Evolutionary conservation across 1,140 invertebrate species (phyloP).

Genomic region (Asbolus verrucosus): DNA sequence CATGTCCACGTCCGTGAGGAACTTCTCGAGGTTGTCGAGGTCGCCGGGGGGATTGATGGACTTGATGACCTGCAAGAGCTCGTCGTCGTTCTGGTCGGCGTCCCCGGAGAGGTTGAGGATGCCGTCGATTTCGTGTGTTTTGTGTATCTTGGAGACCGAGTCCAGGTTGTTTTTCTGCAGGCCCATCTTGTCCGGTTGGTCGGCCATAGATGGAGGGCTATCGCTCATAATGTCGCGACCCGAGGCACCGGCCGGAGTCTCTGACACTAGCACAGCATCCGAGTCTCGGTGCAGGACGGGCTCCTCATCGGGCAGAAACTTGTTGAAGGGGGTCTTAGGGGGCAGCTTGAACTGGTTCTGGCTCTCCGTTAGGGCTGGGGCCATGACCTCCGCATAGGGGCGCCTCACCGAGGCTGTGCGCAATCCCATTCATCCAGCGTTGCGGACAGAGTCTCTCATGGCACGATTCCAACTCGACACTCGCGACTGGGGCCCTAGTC

Average conservation of each 20-base stretch:
- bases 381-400: conserved; percentile 77
- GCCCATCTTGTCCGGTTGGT: conserved; percentile 77
- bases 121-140: conserved; percentile 69
- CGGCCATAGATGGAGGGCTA: conserved; percentile 73
- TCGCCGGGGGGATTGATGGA: conserved; percentile 64
- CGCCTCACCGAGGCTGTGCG: conserved; percentile 70
- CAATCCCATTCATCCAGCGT: conserved; percentile 74
- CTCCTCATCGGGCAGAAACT: background rate
- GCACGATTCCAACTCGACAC: too few relatives aligned
- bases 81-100: conserved; percentile 71
- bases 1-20: conserved; percentile 66
- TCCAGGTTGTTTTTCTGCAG: conserved; percentile 64
- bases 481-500: conserved; percentile 32
- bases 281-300: background rate
- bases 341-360: conserved; percentile 71
- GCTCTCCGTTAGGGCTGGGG: conserved; percentile 78
- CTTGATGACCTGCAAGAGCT: conserved; percentile 75
- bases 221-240: conserved; percentile 63
- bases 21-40: conserved; percentile 1
- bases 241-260: too few relatives aligned
- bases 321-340: conserved; percentile 59
- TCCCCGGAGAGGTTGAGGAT: conserved; percentile 65
- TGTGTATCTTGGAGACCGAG: conserved; percentile 52
- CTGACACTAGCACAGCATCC: background rate
- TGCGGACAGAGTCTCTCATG: conserved; percentile 40